Base-by-base conservation (phyloP, 2,888 invertebrate species). In the Congeria kusceri region DNA sequence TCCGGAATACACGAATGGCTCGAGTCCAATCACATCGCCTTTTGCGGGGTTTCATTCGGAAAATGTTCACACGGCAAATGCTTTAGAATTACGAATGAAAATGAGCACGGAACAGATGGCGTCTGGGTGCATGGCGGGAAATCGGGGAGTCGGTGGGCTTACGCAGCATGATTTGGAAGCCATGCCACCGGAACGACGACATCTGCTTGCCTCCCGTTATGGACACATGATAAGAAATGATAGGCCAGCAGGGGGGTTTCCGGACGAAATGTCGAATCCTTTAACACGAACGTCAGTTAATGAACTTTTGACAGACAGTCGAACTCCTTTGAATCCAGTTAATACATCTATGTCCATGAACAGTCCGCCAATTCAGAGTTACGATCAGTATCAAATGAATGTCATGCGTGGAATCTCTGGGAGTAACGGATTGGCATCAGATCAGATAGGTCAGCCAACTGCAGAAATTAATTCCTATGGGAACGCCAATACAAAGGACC, bases 201-300 rank as follows among this genome's bases (percentile, higher is more conserved):
- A 53, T 20, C 53, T 53, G 13, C 7, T 53, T 53, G 53, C 53
- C 20, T 53, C 53, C 23, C 53, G 53, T 53, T 53, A 53, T 53
- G 53, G 23, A 11, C 53, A 53, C 7, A 5, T 53, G 53, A 53
- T 53, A 20, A 20, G 53, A 9, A 20, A 18, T 49, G 18, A 5
- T 9, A 49, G 7, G 20, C 23, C 23, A 2, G 4, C 9, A 15
- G 53, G 23, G 13, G 23, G 53, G 13, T 53, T n/a, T 25, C 53
- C 20, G 1, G 20, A 20, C 23, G 23, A 20, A 53, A 4, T 9
- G 25, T 53, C 53, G 11, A 53, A 25, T 25, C 53, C 53, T 20
- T 39, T 39, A 39, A 39, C 39, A 13, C 39, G 39, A 39, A 15
- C 39, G 9, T 39, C 39, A 39, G 39, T 39, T 7, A 39, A 39